Evolutionary conservation across 2,113 vertebrate genomes (phyloP), one percentile per base, ranked within the genome.

Genomic region (Cephalopterus ornatus): DNA sequence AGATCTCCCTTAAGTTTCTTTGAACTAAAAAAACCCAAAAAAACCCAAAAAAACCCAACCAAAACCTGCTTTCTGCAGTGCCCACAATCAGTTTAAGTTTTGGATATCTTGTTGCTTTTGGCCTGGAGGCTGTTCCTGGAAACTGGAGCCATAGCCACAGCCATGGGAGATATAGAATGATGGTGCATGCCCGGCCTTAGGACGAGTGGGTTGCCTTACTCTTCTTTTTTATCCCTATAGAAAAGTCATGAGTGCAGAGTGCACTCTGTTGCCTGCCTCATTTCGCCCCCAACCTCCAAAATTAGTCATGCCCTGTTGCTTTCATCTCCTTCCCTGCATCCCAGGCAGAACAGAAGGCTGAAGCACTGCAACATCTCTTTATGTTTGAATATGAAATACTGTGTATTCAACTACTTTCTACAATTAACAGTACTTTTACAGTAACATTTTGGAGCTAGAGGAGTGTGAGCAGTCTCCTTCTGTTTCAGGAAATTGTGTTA

Each of bases 151-250:
- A 3, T 16, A 33, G 26, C n/a, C 30, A 4, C 10, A 30, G 26
- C 0, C 0, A 2, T 55, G 28, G 55, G 22, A 7, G 5, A 41
- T 0, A 0, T 28, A 17, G 9, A 11, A n/a, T n/a, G 11, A 33
- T n/a, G n/a, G 30, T 61, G 24, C 8, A 7, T 4, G 2, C 20
- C 27, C 0, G 1, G 21, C 39, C 21, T 88, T 20, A 32, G 22
- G 62, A 58, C 28, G 26, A 41, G 16, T 66, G 35, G 28, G 42
- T 39, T 70, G 20, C 19, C 23, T 41, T 50, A 24, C 11, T 44
- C 9, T 27, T 52, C 6, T 56, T 55, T 44, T 63, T 35, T 44
- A 52, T 52, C 10, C 12, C 58, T 44, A 22, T 8, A 26, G 65
- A 73, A 72, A 37, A 89, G 35, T 35, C 8, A 3, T 16, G 11